Conservation (phyloP, 2,888 invertebrate genomes). For the Leptopterna dolabrata region DNA sequence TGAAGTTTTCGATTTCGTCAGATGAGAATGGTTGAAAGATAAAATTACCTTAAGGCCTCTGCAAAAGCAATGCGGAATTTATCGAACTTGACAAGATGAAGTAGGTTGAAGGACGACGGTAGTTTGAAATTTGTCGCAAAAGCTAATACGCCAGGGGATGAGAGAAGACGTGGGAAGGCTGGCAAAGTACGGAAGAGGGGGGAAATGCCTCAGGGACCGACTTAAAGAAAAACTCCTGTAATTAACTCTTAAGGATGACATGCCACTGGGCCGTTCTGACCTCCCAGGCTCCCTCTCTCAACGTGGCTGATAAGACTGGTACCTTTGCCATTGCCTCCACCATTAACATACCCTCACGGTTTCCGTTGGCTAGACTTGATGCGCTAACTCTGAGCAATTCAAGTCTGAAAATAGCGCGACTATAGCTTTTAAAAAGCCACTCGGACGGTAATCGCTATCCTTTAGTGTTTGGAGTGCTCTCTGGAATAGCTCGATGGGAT, state of each 20-base stretch:
- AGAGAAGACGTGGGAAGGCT: neutral
- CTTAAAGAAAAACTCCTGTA: constrained; percentile 33
- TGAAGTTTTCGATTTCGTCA: too few species aligned
- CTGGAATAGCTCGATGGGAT: neutral
- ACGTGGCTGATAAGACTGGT: neutral
- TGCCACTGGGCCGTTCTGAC: constrained; percentile 16
- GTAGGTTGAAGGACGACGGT: neutral
- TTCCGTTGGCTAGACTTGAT: neutral
- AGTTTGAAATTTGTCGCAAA: constrained; percentile 10
- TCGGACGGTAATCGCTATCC: neutral
- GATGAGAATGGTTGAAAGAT: too few species aligned
- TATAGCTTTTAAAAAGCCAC: neutral
- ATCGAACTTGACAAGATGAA: neutral
- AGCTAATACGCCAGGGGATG: constrained; percentile 16
- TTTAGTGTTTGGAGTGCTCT: neutral
- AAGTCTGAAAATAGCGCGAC: neutral
- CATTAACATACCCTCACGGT: constrained; percentile 17
- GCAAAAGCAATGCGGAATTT: neutral
- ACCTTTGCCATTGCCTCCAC: neutral
- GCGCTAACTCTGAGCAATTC: neutral
- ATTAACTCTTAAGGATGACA: constrained; percentile 37
- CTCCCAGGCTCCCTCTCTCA: neutral
- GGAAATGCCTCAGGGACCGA: constrained; percentile 19
- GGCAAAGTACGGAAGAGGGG: neutral
- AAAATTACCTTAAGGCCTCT: too few species aligned